A percentile compares a stretch with the other conserved stretches of the same genome.
These are phyloP conservation scores for Pollenia angustigena DNA, from an alignment of 2,888 invertebrate genomes.

Conservation along the genomic window DNA sequence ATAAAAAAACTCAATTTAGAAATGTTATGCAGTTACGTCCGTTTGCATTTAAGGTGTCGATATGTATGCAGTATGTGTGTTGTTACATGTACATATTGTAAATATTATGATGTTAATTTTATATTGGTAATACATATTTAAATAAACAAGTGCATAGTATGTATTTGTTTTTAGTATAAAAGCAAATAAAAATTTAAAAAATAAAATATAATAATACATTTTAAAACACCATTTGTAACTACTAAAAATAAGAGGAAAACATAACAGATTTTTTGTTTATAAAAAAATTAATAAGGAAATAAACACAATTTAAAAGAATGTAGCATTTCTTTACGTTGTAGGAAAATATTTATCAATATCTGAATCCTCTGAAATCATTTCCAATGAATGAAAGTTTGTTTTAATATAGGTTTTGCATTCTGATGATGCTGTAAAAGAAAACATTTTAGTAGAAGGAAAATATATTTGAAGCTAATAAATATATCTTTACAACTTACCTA, in stretches of 20 bases:
- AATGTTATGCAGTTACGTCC: no score
- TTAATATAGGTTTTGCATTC: constrained; percentile 79
- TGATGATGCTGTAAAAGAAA: constrained; percentile 75
- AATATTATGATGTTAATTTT: not conserved
- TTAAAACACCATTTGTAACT: constrained; percentile 23
- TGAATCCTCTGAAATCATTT: constrained; percentile 79
- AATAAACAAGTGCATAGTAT: not conserved
- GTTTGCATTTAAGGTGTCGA: no score
- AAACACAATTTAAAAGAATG: not conserved
- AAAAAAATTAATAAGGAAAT: constrained; percentile 28
- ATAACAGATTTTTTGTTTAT: constrained; percentile 60
- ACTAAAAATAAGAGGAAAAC: constrained; percentile 66
- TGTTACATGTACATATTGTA: not conserved
- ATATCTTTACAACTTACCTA: constrained; percentile 75
- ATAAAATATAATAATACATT: constrained; percentile 15
- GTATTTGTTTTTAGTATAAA: not conserved
- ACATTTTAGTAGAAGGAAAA: not conserved
- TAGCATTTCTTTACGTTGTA: constrained; percentile 49
- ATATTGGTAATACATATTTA: not conserved
- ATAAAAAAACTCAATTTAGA: no score
- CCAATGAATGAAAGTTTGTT: constrained; percentile 78
- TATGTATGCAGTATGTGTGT: not conserved
- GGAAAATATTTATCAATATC: constrained; percentile 81
- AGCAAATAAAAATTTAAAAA: constrained; percentile 10
- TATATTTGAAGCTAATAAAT: constrained; percentile 3